Evolutionary conservation across 2,888 invertebrate species (phyloP), one percentile per base, ranked within the genome.

Genomic region (Congeria kusceri): DNA sequence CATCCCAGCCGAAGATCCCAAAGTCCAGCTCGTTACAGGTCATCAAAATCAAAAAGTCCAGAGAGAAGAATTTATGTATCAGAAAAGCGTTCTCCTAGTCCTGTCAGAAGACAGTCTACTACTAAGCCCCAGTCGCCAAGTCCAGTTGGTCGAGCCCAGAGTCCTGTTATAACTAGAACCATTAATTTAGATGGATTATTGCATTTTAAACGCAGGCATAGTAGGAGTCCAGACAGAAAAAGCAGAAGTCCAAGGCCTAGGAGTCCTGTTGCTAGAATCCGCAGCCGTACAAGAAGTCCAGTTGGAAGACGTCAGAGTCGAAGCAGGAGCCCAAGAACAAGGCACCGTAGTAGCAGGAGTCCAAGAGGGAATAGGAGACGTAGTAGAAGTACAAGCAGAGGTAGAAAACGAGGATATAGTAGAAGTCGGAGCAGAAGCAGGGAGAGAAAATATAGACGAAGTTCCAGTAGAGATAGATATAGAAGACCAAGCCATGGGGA

Each of bases 401-500:
- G 82, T n/a, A 77, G 71, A 49, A 72, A 72, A 57, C 63, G 71
- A 46, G 63, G 63, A 5, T 44, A 59, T 32, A 77, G 67, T 20
- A 44, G 65, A 71, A 71, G 71, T 39, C 47, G 77, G 18, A 73
- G 78, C 39, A 78, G 78, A 49, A 78, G 78, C 59, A 76, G 82
- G 46, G 73, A 78, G 58, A 80, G 77, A 27, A 83, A 79, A 57
- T 5, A 47, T 5, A 75, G 75, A 32, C 63, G 79, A 62, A 77
- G 84, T 66, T 25, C 61, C 23, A 74, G 77, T 77, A 65, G 77
- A 59, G 67, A 77, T 39, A 71, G 72, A 59, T n/a, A 46, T 39
- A 39, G 39, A 39, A 39, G 39, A 39, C 39, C 39, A 27, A 56
- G 29, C 49, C n/a, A n/a, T n/a, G n/a, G n/a, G n/a, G 46, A 39